phyloP scores from a whole-genome alignment of 2,113 vertebrate genomes.

The Procapra przewalskii region DNA sequence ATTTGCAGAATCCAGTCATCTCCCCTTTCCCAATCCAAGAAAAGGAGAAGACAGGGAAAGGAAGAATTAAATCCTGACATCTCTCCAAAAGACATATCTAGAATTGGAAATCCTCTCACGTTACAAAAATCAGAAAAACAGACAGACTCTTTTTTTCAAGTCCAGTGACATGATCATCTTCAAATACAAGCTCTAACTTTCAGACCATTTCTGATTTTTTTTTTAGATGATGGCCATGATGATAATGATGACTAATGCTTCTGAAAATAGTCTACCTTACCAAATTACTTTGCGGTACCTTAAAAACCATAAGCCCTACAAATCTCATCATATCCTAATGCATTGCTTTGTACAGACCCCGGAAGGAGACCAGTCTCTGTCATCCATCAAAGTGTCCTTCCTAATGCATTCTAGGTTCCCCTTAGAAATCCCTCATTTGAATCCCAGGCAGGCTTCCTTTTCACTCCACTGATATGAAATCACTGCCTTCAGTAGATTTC shows the following conservation, averaged over 20 bases:
- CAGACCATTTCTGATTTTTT: not conserved
- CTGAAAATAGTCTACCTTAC: slow-evolving; percentile 41
- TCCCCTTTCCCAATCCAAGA: not conserved
- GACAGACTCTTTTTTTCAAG: not conserved
- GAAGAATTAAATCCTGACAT: not conserved
- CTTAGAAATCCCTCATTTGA: not conserved
- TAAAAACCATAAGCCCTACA: not conserved
- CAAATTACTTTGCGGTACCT: slow-evolving; percentile 52
- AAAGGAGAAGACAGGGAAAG: not conserved
- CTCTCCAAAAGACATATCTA: not conserved
- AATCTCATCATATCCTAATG: slow-evolving; percentile 44
- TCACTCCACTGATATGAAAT: not conserved
- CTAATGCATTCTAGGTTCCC: not conserved
- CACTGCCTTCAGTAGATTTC: not conserved
- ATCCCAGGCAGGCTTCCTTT: not conserved
- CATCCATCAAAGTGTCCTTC: slow-evolving; percentile 35
- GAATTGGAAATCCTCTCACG: not conserved
- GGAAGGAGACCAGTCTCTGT: slow-evolving; percentile 31
- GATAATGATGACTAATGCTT: slow-evolving; percentile 42
- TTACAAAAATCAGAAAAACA: slow-evolving; percentile 28
- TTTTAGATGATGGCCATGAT: not conserved
- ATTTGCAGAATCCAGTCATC: not conserved
- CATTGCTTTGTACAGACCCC: not conserved
- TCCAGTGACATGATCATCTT: not conserved
- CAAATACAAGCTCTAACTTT: not conserved